Conservation (phyloP, 1,140 invertebrate genomes). For the Leguminivora glycinivorella region DNA sequence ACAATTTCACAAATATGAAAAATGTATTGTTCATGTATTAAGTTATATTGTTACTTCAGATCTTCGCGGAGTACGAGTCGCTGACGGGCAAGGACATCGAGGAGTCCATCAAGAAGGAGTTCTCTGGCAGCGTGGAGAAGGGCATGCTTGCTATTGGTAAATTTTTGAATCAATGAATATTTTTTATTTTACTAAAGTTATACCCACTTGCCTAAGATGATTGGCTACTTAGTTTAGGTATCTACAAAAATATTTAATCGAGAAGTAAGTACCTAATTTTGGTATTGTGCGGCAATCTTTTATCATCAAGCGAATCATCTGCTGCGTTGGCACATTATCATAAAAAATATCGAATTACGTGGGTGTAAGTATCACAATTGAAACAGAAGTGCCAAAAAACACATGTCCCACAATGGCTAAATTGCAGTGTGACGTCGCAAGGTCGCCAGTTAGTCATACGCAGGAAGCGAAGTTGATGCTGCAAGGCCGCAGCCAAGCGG, state of each 20-base stretch:
- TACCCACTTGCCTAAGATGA: too few species aligned
- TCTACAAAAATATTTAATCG: too few species aligned
- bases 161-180: conserved; percentile 45
- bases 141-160: conserved; percentile 93
- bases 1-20: background rate
- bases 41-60: conserved; percentile 58
- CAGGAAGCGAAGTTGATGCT: conserved; percentile 27
- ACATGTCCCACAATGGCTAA: conserved; percentile 9
- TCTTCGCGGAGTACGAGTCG: conserved; percentile 89
- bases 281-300: too few species aligned
- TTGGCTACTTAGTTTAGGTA: too few species aligned
- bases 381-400: background rate
- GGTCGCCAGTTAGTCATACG: conserved; percentile 20
- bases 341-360: background rate
- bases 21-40: background rate
- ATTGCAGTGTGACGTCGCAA: conserved; percentile 5
- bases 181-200: too few species aligned
- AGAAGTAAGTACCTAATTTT: too few species aligned
- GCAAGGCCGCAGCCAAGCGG: conserved; percentile 16
- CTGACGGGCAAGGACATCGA: conserved; percentile 90
- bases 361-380: background rate
- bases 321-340: too few species aligned
- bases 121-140: conserved; percentile 91
- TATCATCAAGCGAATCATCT: too few species aligned
- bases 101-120: conserved; percentile 92